These are phyloP conservation scores for Otis tarda DNA, from an alignment of 2,113 vertebrate genomes.

Conservation along the genomic window DNA sequence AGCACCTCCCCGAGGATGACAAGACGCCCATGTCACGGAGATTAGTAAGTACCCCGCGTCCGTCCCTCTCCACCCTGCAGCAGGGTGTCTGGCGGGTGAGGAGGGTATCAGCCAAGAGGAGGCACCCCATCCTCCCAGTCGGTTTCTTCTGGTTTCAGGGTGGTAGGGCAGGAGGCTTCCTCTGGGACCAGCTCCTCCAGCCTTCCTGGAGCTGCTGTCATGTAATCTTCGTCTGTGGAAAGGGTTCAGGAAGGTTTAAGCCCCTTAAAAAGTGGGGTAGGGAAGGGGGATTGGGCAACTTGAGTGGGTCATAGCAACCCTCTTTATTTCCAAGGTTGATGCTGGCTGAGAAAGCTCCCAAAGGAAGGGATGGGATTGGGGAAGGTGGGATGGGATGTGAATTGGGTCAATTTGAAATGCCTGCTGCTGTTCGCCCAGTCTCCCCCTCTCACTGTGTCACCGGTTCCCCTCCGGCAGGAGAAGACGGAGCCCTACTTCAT, in stretches of 20 bases:
- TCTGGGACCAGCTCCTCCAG: not conserved
- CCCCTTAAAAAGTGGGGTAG: not conserved
- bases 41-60: slow-evolving; percentile 79
- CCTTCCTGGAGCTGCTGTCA: not conserved
- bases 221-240: not conserved
- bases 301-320: not conserved
- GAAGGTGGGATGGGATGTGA: not conserved
- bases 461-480: slow-evolving; percentile 78
- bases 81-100: not conserved
- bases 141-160: not conserved
- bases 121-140: not conserved
- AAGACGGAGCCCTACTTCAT: slow-evolving; percentile 99
- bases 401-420: not conserved
- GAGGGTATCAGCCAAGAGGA: not conserved
- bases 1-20: slow-evolving; percentile 95
- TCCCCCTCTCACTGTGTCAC: not conserved
- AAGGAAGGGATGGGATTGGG: not conserved
- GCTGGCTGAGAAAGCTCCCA: not conserved
- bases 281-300: not conserved
- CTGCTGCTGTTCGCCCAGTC: not conserved
- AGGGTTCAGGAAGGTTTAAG: not conserved
- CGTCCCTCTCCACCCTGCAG: accelerated
- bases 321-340: not conserved
- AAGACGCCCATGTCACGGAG: slow-evolving; percentile 97
- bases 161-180: not conserved